Evolutionary conservation across 2,797 vertebrate genomes (phyloP), one percentile per base, ranked within the genome.

Genomic region (Dromococcyx pavoninus): DNA sequence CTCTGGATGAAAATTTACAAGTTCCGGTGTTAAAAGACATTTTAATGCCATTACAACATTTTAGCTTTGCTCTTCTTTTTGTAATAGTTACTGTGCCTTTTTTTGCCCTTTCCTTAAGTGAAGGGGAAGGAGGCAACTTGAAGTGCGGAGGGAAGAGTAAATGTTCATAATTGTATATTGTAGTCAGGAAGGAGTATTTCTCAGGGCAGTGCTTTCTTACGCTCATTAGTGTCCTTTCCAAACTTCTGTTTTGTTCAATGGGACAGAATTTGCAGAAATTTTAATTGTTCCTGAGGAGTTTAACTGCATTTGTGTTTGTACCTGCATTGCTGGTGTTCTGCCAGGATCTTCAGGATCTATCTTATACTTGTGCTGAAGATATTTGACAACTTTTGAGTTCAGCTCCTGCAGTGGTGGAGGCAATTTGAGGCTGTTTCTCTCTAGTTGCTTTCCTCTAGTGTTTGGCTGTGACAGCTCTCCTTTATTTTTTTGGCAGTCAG

Each of bases 401-500:
- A 13, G 5, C 66, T 91, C 92, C 46, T 84, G 62, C 62, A 41
- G 74, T 76, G 46, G 35, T 81, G 23, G 65, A 44, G 60, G 50
- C 86, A 86, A 62, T 58, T 22, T 33, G 61, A 62, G 30, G 4
- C 65, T 88, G 5, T 93, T 96, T 96, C 73, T 85, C 41, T 75
- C 43, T 76, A 85, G 77, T 50, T 57, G 33, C 65, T 86, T 94
- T 75, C 21, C 56, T 53, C 39, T 85, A 13, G 6, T 95, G 46
- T 92, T 96, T 96, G 91, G 51, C 91, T 92, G 18, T 86, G 56
- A 65, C 65, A 58, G 27, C 46, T 50, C 54, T 79, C 51, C 76
- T 81, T 77, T 91, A 53, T 84, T 89, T 75, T 95, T 94, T 85
- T 86, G 86, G 74, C 79, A 75, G 62, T 28, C 39, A 27, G 10